Evolutionary conservation across 2,888 invertebrate genomes (phyloP), one percentile per base, ranked within the genome.

Genomic region (Suillia variegata): DNA sequence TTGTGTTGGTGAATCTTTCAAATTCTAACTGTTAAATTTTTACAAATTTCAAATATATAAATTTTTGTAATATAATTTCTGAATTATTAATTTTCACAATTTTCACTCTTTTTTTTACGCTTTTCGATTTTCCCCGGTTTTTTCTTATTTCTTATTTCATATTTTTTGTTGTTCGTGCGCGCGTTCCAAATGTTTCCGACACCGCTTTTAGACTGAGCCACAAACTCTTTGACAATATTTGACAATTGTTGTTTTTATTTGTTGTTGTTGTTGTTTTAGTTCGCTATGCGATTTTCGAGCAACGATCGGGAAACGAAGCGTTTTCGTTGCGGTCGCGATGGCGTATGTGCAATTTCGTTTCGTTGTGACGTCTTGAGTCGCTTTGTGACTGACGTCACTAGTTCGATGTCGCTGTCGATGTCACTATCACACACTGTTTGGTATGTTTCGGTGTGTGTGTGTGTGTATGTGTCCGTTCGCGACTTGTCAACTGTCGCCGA

Each of bases 151-250:
- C n/a, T n/a, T n/a, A 13, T 38, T 38, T 38, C 38, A 38, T n/a
- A 5, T 38, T 45, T 20, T 17, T 17, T 20, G n/a, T n/a, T n/a
- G n/a, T n/a, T 13, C 49, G 56, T 33, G 22, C 56, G 54, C 56
- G 51, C 61, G 63, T 61, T 57, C 63, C 57, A 59, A 59, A 54
- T 57, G 61, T 59, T 54, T 58, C 57, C 63, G 59, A 52, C 59
- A 57, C 47, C 61, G 63, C 61, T 55, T 56, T 53, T 59, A 59
- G 61, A 62, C 61, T 62, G 61, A 54, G 59, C 12, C 26, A 34
- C 12, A 51, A 31, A 24, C 20, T 38, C 34, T n/a, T 42, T 56
- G 49, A 38, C 33, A 57, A 52, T 12, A 5, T 24, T 52, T 57
- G 51, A 47, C 47, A 56, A 56, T 56, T 56, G 56, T 15, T 1